phyloP scores from a whole-genome alignment of 2,113 vertebrate genomes.

The Epinephelus fuscoguttatus region DNA sequence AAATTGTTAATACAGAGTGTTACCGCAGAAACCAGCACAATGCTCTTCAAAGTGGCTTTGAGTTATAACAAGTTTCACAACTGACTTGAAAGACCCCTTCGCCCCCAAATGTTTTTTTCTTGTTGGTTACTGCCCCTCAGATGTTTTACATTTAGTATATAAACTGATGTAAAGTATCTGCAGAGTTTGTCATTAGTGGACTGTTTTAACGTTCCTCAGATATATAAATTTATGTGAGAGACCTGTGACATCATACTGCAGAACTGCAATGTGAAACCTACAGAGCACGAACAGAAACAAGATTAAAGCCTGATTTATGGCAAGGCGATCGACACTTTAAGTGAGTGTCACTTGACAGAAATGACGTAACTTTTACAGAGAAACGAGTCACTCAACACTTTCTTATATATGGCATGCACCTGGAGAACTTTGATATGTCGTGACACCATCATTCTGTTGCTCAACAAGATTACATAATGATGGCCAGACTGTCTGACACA shows the following conservation, averaged over 20 bases:
- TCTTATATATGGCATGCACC: too few relatives aligned
- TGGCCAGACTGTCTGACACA: too few relatives aligned
- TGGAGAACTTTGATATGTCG: too few relatives aligned
- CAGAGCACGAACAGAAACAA: not conserved
- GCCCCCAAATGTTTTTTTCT: not conserved
- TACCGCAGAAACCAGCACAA: constrained; percentile 29
- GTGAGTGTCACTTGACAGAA: too few relatives aligned
- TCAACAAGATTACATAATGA: too few relatives aligned
- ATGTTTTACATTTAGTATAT: not conserved
- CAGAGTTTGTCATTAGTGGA: not conserved
- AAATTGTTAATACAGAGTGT: constrained; percentile 8
- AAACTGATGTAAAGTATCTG: not conserved
- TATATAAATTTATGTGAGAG: not conserved
- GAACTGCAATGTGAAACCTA: not conserved
- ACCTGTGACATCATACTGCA: not conserved
- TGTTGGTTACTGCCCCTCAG: not conserved
- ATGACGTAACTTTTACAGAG: too few relatives aligned
- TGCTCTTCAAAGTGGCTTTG: constrained; percentile 21
- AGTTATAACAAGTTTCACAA: not conserved
- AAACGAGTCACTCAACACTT: too few relatives aligned
- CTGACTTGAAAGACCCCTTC: not conserved
- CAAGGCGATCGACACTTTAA: too few relatives aligned
- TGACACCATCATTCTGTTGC: too few relatives aligned
- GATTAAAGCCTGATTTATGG: not conserved
- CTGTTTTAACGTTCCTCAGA: not conserved